Evolutionary conservation across 2,888 invertebrate genomes (phyloP), one percentile per base, ranked within the genome.

Genomic region (Adelphocoris suturalis): DNA sequence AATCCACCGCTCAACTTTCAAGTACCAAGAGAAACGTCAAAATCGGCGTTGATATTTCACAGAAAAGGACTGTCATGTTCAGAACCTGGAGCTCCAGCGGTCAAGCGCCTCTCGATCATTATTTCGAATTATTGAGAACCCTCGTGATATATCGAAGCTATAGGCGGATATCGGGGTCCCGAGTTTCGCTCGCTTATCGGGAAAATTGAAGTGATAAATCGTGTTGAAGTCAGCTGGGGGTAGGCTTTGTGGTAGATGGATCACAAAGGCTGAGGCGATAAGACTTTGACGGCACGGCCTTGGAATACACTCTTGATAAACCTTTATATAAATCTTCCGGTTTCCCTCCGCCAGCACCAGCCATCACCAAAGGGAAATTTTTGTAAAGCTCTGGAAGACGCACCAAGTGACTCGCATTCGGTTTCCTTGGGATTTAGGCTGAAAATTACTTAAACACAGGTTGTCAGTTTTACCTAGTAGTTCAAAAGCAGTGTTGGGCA

Each of bases 231-330:
- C 52, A 16, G 52, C 68, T 68, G 68, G 23, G 48, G 82, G 52
- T 19, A 23, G 82, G 82, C 82, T 52, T 27, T 23, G 82, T 82
- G 82, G 48, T 48, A 82, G 82, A 82, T 82, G 82, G 52, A 82
- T 52, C 82, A 82, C 82, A 82, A 82, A 82, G 82, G 82, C 82
- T 52, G 47, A 52, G 48, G 13, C 82, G 82, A 82, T 82, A 82
- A 82, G 82, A 82, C 82, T 52, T 46, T 82, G 82, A 82, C 82
- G 52, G 82, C 48, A 82, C 48, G 82, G 82, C 82, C 82, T 82
- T 82, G 82, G 82, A 82, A 82, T 52, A 52, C 52, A 52, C 48
- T 23, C 48, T 27, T 82, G 82, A 82, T 82, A 82, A 82, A 52
- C 82, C 52, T 68, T 68, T 68, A 68, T 23, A 68, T 68, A 68